Evolutionary conservation across 1,140 invertebrate species (phyloP).

Genomic region (Atopsyche davidsoni): DNA sequence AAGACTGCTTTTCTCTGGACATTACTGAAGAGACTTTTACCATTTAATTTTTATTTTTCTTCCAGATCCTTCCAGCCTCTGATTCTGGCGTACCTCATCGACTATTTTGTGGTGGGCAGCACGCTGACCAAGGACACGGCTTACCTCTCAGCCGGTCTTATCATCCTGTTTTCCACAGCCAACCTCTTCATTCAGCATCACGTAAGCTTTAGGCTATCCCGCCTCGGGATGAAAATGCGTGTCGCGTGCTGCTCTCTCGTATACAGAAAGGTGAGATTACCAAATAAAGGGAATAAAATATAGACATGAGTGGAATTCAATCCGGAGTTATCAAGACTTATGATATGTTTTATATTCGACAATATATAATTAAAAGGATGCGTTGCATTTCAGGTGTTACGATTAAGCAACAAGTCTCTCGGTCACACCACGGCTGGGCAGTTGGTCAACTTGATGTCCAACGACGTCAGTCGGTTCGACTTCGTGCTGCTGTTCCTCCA

Average conservation of each 20-base stretch:
- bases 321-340: too few relatives aligned
- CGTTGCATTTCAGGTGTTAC: conserved; percentile 39
- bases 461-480: conserved; percentile 54
- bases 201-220: conserved; percentile 52
- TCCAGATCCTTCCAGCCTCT: conserved; percentile 23
- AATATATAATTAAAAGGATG: neutral
- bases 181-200: conserved; percentile 50
- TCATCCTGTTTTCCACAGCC: conserved; percentile 36
- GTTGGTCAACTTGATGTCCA: conserved; percentile 65
- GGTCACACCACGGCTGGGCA: conserved; percentile 59
- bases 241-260: conserved; percentile 37
- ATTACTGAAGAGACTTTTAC: neutral
- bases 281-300: conserved; percentile 40
- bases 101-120: conserved; percentile 9
- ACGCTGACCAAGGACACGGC: conserved; percentile 1
- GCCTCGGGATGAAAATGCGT: conserved; percentile 41
- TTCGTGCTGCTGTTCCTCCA: conserved; percentile 41
- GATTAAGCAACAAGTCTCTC: conserved; percentile 49
- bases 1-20: neutral
- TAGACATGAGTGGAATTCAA: too few relatives aligned
- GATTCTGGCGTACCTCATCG: conserved; percentile 21
- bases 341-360: neutral
- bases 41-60: conserved; percentile 6
- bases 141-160: conserved; percentile 17
- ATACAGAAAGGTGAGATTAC: conserved; percentile 36